Evolutionary conservation across 2,888 invertebrate species (phyloP).

Genomic region (Ectobius pallidus): DNA sequence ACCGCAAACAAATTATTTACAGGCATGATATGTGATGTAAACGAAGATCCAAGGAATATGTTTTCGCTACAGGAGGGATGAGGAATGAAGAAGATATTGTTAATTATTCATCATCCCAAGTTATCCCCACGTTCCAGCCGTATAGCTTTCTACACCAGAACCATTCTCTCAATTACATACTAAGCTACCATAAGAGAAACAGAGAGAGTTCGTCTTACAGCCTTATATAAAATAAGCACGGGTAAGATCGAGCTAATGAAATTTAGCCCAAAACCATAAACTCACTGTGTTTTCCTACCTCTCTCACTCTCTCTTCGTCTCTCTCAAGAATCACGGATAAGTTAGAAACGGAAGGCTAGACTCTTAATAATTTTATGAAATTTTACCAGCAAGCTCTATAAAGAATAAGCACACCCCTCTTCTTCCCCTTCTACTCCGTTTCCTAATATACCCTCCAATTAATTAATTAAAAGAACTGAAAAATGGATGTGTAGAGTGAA

Average conservation of each 20-base stretch:
- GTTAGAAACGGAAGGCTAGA: conserved; percentile 36
- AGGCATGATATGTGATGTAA: too few species aligned
- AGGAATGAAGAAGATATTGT: conserved; percentile 31
- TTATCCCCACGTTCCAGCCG: conserved; percentile 31
- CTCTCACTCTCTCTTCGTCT: conserved; percentile 13
- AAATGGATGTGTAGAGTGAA: conserved; percentile 41
- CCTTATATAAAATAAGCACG: conserved; percentile 40
- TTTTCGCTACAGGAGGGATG: too few species aligned
- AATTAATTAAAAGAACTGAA: conserved; percentile 43
- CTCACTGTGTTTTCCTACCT: conserved; percentile 35
- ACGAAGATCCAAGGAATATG: too few species aligned
- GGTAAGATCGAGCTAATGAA: conserved; percentile 41
- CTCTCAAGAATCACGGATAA: conserved; percentile 36
- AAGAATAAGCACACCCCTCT: conserved; percentile 35
- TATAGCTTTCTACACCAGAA: conserved; percentile 28
- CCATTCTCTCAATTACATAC: conserved; percentile 37
- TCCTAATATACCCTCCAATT: conserved; percentile 42
- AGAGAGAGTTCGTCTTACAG: conserved; percentile 14
- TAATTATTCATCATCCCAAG: conserved; percentile 40
- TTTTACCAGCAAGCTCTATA: conserved; percentile 41
- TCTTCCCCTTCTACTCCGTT: conserved; percentile 27
- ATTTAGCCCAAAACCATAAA: conserved; percentile 44
- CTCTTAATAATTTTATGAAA: conserved; percentile 43
- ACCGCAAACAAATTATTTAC: too few species aligned
- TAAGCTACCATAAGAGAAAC: not conserved